Base-by-base conservation (phyloP, 2,888 invertebrate genomes). In the Octonoba sinensis region DNA sequence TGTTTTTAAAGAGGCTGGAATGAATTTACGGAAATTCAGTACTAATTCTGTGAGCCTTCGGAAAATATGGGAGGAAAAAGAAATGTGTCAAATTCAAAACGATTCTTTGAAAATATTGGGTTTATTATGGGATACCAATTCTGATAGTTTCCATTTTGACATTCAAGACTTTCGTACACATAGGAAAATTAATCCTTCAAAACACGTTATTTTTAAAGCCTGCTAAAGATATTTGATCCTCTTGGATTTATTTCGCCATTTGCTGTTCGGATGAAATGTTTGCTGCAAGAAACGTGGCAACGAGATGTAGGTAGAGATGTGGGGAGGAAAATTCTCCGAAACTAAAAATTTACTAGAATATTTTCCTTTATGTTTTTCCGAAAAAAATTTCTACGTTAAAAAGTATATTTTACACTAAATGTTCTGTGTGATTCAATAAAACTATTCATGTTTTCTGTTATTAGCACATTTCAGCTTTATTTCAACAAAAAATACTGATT, bases 171-270 rank as follows among this genome's bases (percentile, higher is more conserved):
- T 8, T 8, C 18, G 0, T n/a, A 15, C 4, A 15, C 1, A 13
- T 18, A 16, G 24, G 13, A 16, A 36, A 13, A 12, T 1, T 15
- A 62, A 24, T 62, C 16, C 3, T 8, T 15, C 16, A 36, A 36
- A 16, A 36, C n/a, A 1, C 8, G 27, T 11, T n/a, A 36, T 62
- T 27, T n/a, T 36, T 11, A n/a, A 36, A 44, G 12, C 27, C 13
- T 27, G 1, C 27, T 22, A 22, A 62, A 16, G 18, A 36, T 62
- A n/a, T 62, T 62, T 62, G 15, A 62, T 15, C 36, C 62, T 62
- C 6, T 62, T 24, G 16, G 36, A n/a, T 36, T n/a, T n/a, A 27
- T 62, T 16, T 16, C 46, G 13, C 6, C n/a, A 27, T 1, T 27
- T 8, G 24, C 16, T 15, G 13, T 60, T 27, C 60, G n/a, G 15